Conservation (phyloP, 2,113 vertebrate species). For the Sceloporus undulatus region DNA sequence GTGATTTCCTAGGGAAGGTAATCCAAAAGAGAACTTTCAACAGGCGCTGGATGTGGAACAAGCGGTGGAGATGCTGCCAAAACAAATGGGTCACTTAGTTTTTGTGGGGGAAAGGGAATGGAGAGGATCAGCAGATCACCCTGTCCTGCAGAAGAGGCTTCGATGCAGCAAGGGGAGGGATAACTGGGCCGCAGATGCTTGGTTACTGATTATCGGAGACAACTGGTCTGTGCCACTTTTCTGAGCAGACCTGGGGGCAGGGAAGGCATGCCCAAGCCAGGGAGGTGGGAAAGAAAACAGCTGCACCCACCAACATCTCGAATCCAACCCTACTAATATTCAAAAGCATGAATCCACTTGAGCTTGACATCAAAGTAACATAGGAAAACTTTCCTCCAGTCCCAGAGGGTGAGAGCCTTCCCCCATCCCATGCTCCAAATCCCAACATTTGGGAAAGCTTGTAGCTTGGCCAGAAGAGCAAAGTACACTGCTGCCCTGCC, state of each 20-base stretch:
- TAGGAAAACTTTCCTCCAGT: neutral
- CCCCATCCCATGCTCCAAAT: no score
- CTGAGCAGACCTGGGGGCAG: no score
- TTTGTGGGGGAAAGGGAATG: slow-evolving; percentile 1
- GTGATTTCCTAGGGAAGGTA: neutral
- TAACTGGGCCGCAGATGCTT: neutral
- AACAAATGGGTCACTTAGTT: slow-evolving; percentile 11
- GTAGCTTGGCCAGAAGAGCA: neutral
- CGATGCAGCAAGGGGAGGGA: neutral
- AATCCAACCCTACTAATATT: neutral
- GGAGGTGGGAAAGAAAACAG: neutral
- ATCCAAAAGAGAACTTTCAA: neutral
- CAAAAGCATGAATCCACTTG: neutral
- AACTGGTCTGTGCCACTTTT: neutral
- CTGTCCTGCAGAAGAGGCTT: neutral
- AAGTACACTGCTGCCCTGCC: neutral
- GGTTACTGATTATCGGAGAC: slow-evolving; percentile 29
- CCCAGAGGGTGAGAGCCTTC: neutral
- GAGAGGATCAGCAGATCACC: neutral
- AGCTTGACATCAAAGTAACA: neutral
- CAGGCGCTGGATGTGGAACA: neutral
- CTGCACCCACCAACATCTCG: neutral
- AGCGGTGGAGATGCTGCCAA: neutral
- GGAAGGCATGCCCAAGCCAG: no score
- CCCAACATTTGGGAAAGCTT: neutral